Base-by-base conservation (phyloP, 1,140 invertebrate species). In the Brachionus rubens region DNA sequence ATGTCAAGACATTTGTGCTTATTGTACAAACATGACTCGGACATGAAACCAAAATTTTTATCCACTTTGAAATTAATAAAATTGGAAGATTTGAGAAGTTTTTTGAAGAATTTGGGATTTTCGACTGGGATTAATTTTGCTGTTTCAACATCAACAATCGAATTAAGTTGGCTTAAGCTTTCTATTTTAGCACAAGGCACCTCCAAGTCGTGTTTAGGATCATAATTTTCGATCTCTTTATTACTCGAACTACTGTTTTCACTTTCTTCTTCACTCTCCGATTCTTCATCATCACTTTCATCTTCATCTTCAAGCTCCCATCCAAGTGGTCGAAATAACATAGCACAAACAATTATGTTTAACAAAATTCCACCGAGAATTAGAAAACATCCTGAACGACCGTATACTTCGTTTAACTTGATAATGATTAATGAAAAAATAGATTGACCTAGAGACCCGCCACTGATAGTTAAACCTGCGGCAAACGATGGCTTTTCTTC, bases 401-500 rank as follows among this genome's bases (percentile, higher is more conserved):
- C 72, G 14, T 75, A 75, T 5, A 47, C 21, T 24, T 54, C 48
- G 33, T 54, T 75, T 47, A 75, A 41, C n/a, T 75, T 75, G 28
- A 54, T 54, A 16, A 75, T 54, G 4, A 75, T 48, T 5, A 75
- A 16, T 19, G 72, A 41, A 56, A 75, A 75, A 43, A 75, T 54
- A 40, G 48, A 75, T 47, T 75, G 72, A n/a, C 72, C 72, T 14
- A 75, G 36, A 54, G 72, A 54, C 5, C 50, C 72, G 36, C 72
- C 72, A 6, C 72, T 75, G 30, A 75, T 75, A n/a, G 54, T 59
- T 21, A 75, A 26, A 16, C 72, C 72, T 28, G 72, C 48, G 10
- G 72, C 72, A 46, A 75, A 59, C 19, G 72, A 75, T 19, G 72
- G 72, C 30, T 75, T 75, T 16, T 54, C 72, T 33, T 75, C 72